These are phyloP conservation scores for Trichogramma pretiosum DNA, from an alignment of 1,140 invertebrate genomes.

Conservation along the genomic window DNA sequence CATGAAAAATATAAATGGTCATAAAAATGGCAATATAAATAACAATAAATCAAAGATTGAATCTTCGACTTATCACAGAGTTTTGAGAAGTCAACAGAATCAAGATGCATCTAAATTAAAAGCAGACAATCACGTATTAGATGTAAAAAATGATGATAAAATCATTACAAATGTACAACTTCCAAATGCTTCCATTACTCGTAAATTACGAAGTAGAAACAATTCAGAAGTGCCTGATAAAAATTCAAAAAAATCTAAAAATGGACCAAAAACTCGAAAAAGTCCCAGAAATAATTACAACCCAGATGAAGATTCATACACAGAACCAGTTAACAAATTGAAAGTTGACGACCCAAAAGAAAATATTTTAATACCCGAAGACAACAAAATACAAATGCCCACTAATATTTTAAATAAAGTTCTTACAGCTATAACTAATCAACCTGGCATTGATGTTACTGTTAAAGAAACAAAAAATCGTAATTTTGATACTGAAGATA, in stretches of 20 bases:
- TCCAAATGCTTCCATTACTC: slow-evolving; percentile 17
- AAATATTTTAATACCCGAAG: no score
- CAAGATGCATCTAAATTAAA: no score
- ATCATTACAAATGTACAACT: slow-evolving; percentile 11
- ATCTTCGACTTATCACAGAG: no score
- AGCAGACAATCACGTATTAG: no score
- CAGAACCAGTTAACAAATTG: no score
- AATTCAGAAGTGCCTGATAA: slow-evolving; percentile 15
- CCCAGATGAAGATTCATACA: no score
- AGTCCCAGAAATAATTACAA: slow-evolving; percentile 34
- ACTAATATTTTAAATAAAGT: slow-evolving; percentile 41
- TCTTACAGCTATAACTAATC: slow-evolving; percentile 33
- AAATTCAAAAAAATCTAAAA: slow-evolving; percentile 10
- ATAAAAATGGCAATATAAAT: slow-evolving; percentile 38
- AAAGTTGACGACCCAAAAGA: no score
- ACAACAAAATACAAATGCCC: slow-evolving; percentile 38
- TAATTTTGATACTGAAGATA: slow-evolving; percentile 35
- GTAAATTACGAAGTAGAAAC: slow-evolving; percentile 28
- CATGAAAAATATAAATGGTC: slow-evolving; percentile 32
- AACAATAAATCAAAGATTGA: no score
- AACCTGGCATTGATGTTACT: slow-evolving; percentile 36
- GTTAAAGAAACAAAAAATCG: slow-evolving; percentile 40
- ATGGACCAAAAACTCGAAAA: slow-evolving; percentile 29
- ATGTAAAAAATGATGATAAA: slow-evolving; percentile 17
- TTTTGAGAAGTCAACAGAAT: no score